Conservation (phyloP, 2,797 vertebrate genomes). For the Characodon lateralis region DNA sequence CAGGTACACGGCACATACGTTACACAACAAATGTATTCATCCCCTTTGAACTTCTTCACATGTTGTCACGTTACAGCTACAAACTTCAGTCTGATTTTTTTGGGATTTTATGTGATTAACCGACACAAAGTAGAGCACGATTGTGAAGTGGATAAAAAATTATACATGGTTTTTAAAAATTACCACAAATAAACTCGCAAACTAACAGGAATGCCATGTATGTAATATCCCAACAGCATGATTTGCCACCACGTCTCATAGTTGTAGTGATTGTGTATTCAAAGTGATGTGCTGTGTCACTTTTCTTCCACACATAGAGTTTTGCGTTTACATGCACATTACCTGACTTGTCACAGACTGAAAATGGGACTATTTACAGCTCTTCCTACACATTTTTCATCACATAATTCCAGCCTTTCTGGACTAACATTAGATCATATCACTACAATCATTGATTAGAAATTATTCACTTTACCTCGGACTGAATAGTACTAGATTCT, state of each 20-base stretch:
- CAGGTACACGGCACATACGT: background rate
- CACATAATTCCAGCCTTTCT: too few relatives aligned
- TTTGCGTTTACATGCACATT: background rate
- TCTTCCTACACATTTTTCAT: background rate
- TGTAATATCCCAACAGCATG: background rate
- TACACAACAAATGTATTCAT: background rate
- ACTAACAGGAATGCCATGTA: background rate
- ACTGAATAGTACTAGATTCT: too few relatives aligned
- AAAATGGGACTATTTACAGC: background rate
- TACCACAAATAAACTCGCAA: background rate
- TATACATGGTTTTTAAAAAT: background rate
- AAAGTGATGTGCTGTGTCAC: background rate
- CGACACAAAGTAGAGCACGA: too few relatives aligned
- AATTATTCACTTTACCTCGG: background rate
- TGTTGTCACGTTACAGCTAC: background rate
- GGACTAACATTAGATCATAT: background rate
- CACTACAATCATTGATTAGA: background rate
- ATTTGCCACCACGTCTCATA: background rate
- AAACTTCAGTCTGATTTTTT: background rate
- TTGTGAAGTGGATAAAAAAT: background rate
- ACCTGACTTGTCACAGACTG: background rate
- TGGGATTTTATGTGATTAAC: background rate
- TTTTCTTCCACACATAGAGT: background rate
- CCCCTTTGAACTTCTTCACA: background rate
- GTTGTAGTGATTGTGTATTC: background rate